Evolutionary conservation across 2,113 vertebrate genomes (phyloP), one percentile per base, ranked within the genome.

Genomic region (Oreochromis niloticus): DNA sequence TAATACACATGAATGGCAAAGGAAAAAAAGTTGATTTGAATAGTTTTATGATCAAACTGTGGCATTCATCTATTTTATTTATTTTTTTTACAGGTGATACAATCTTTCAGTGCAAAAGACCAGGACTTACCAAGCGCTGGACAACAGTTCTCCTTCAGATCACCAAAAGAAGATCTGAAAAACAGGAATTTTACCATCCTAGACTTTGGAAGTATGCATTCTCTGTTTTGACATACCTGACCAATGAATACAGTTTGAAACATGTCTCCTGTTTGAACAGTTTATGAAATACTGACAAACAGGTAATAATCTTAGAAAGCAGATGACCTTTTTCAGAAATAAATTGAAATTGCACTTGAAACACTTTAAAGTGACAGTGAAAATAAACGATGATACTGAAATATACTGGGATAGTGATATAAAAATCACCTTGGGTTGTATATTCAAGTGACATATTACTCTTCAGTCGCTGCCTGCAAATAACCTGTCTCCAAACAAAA

Each of bases 111-210:
- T 56, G 99, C 98, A 46, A 96, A 94, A 85, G 99, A 99, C 92
- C 96, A 97, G 91, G 99, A 99, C 90, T 94, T 98, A 50, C 96
- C 98, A 9, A 96, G 95, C n/a, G 94, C 96, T 82, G 98, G 98
- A 39, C 98, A 99, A 84, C 97, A 95, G 24, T 99, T 99, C 93
- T 97, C 97, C 87, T 99, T 99, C 95, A 98, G 96, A 94, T 90
- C 97, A 22, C 93, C 97, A 73, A 96, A 97, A 6, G 98, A 98
- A 54, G 97, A 97, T 81, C 79, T 95, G 6, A 97, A 97, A 86
- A 98, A 97, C 93, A 97, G 97, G 92, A 99, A 99, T 91, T 99
- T 99, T 93, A 99, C 98, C 90, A 96, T 99, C 83, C 97, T 97
- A 79, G 98, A 99, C 95, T 99, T 98, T 94, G 97, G 97, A 95